Evolutionary conservation across 2,113 vertebrate species (phyloP), one percentile per base, ranked within the genome.

Genomic region (Toxotes jaculatrix): DNA sequence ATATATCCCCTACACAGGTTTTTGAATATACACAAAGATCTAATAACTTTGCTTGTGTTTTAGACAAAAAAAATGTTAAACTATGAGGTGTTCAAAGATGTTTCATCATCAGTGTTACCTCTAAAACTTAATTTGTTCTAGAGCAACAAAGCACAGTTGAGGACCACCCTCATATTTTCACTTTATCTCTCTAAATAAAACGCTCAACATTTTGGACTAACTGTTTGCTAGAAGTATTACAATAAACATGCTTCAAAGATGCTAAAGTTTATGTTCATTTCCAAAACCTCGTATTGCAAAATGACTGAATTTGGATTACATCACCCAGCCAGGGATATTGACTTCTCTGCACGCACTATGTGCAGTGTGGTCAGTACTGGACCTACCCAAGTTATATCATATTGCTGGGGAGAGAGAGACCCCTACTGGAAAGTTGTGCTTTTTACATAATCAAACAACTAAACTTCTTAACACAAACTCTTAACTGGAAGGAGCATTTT

Each of bases 361-460:
- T 27, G 27, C 27, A 27, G 27, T 27, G 4, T 16, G 5, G 8
- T 47, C 21, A 47, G 13, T n/a, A 4, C 38, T 43, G 19, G 47
- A 38, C 45, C 23, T 11, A 38, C 53, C 11, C 11, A 59, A 17
- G n/a, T 55, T 17, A 32, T 57, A 16, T 14, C 6, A 23, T 27
- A 69, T 61, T 78, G 43, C 45, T 80, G 42, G 17, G 51, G 47
- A 79, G 12, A 85, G 56, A 69, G 82, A 60, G 82, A 85, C 79
- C 72, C 67, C 82, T 82, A 59, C 61, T 76, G 78, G 79, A 83
- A 43, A 43, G 14, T 49, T 11, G 0, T 21, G 16, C n/a, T 53
- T 38, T 56, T 38, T 43, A 43, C 3, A 5, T 9, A 11, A 27
- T 19, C 5, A 1, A 43, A 11, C 55, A 27, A 74, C 42, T 47